Conservation (phyloP, 2,888 invertebrate genomes). For the Eupithecia subumbrata region DNA sequence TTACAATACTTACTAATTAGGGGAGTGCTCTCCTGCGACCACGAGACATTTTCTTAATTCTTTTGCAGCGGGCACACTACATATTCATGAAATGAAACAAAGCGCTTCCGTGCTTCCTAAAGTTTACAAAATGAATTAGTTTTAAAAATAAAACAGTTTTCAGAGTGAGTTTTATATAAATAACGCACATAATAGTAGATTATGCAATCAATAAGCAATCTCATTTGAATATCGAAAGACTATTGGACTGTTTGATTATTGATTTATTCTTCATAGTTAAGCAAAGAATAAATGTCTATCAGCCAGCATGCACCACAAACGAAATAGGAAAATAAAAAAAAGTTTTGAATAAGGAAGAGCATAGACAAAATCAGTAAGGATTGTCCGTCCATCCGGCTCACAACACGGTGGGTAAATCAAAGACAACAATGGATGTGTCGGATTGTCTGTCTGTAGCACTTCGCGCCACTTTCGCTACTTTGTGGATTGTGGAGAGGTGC, state of each 20-base stretch:
- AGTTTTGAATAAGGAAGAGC: neutral
- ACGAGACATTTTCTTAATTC: neutral
- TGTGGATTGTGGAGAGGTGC: slow-evolving; percentile 69
- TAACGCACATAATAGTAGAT: neutral
- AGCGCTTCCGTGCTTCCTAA: slow-evolving; percentile 3
- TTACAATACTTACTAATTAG: neutral
- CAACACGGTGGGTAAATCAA: slow-evolving; percentile 68
- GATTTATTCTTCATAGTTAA: neutral
- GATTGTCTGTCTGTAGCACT: slow-evolving; percentile 76
- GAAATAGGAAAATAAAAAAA: too few relatives aligned
- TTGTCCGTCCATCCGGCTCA: slow-evolving; percentile 22
- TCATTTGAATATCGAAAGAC: neutral
- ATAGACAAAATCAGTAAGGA: slow-evolving; percentile 4
- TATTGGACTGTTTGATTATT: neutral
- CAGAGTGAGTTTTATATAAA: neutral
- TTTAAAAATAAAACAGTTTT: neutral
- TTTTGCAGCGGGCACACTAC: neutral
- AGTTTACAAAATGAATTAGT: neutral
- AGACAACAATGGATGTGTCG: slow-evolving; percentile 72
- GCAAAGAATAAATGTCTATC: neutral
- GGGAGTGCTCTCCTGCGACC: slow-evolving; percentile 2
- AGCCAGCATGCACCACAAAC: neutral
- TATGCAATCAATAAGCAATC: neutral
- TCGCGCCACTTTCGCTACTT: slow-evolving; percentile 79
- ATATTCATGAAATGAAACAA: slow-evolving; percentile 10